Percentiles rank a stretch among this genome's conserved stretches.
These are phyloP conservation scores for Holcopasites calliopsidis DNA, from an alignment of 1,140 invertebrate genomes.

Conservation along the genomic window DNA sequence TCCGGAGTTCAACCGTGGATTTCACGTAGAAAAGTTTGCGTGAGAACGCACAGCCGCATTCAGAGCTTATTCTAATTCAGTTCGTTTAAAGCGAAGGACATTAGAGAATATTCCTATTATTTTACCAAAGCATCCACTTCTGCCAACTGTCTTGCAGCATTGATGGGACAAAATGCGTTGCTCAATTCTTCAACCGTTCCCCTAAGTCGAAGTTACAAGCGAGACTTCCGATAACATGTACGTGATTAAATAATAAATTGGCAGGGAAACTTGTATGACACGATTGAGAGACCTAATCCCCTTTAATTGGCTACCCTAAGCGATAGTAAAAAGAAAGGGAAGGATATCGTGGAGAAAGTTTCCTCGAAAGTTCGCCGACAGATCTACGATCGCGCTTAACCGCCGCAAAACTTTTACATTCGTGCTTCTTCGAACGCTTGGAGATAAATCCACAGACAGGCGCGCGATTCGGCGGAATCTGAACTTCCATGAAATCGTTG, in stretches of 20 bases:
- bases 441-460: neutral
- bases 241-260: neutral
- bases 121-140: no score
- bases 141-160: no score
- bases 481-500: neutral
- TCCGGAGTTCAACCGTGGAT: neutral
- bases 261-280: neutral
- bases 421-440: neutral
- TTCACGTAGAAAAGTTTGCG: neutral
- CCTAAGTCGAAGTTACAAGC: no score
- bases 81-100: no score
- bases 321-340: neutral
- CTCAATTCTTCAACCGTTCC: no score
- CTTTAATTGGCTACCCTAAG: slow-evolving; percentile 3
- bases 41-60: no score
- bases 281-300: neutral
- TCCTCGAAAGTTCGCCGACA: neutral
- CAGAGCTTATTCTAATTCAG: no score
- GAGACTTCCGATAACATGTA: neutral
- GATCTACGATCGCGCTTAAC: slow-evolving; percentile 1
- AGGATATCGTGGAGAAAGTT: neutral
- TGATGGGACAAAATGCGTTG: no score
- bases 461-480: neutral
- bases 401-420: slow-evolving; percentile 7
- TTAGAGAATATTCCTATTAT: no score